These are phyloP conservation scores for Synergus japonicus DNA, from an alignment of 2,888 invertebrate genomes.

Conservation along the genomic window DNA sequence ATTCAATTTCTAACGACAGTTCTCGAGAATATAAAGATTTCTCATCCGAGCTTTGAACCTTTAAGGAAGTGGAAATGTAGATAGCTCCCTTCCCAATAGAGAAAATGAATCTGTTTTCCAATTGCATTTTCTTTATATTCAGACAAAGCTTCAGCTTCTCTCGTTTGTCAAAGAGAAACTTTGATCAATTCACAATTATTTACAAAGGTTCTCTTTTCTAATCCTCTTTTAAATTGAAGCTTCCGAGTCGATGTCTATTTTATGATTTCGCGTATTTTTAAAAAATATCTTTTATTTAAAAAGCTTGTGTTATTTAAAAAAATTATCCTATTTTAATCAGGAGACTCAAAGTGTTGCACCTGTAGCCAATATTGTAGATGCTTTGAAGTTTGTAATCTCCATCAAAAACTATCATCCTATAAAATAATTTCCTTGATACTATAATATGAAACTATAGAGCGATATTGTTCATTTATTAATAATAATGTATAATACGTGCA, in stretches of 20 bases:
- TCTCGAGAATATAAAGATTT: not conserved
- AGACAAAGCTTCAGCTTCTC: not conserved
- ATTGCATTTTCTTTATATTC: constrained; percentile 7
- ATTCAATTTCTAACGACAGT: not conserved
- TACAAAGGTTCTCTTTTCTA: not conserved
- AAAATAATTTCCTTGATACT: too few relatives aligned
- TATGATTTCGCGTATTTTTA: not conserved
- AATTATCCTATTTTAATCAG: too few relatives aligned
- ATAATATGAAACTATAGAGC: too few relatives aligned
- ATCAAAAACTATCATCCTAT: too few relatives aligned
- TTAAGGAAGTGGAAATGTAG: not conserved
- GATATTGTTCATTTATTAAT: too few relatives aligned
- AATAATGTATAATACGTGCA: too few relatives aligned
- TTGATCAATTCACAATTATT: not conserved
- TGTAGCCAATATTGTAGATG: too few relatives aligned
- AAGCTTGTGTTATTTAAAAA: too few relatives aligned
- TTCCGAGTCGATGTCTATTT: not conserved
- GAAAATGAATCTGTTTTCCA: constrained; percentile 13
- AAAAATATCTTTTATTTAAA: not conserved
- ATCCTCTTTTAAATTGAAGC: not conserved
- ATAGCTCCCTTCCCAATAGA: not conserved
- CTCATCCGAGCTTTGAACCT: not conserved
- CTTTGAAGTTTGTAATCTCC: too few relatives aligned
- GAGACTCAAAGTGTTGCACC: too few relatives aligned
- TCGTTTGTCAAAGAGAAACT: not conserved